Conservation (phyloP, 2,113 vertebrate genomes). For the Brienomyrus longianalis region DNA sequence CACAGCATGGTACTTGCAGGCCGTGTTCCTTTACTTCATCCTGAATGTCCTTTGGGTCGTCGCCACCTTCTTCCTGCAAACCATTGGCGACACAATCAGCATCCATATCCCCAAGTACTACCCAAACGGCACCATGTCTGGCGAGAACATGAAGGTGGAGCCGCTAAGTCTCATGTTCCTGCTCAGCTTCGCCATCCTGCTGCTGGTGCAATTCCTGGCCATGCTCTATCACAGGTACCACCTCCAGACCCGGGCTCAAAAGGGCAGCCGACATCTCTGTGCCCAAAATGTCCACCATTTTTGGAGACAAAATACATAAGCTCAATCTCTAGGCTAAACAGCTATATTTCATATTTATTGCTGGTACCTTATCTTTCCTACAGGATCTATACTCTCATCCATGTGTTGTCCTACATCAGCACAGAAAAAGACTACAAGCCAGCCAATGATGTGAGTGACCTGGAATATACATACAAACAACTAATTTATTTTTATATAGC, state of each 20-base stretch:
- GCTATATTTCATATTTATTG: not conserved
- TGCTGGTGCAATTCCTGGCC: constrained; percentile 61
- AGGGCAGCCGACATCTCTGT: not conserved
- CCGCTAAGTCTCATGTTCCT: constrained; percentile 70
- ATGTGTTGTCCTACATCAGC: constrained; percentile 62
- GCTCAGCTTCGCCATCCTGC: constrained; percentile 60
- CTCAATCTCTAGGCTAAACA: not conserved
- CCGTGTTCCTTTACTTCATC: constrained; percentile 69
- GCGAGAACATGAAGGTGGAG: constrained; percentile 53
- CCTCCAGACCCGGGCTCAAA: not conserved
- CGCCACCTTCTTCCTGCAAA: constrained; percentile 68
- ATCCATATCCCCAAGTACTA: constrained; percentile 60
- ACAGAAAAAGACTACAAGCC: constrained; percentile 59
- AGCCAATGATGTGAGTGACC: constrained; percentile 41
- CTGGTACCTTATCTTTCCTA: not conserved
- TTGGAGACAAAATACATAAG: not conserved
- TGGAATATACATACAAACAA: not conserved
- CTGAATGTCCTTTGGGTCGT: constrained; percentile 71
- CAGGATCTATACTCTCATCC: constrained; percentile 69
- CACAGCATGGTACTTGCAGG: constrained; percentile 39
- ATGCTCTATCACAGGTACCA: constrained; percentile 71
- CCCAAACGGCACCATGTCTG: constrained; percentile 38
- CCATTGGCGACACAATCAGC: constrained; percentile 60
- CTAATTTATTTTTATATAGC: too few relatives aligned
- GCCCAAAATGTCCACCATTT: not conserved